Evolutionary conservation across 1,140 invertebrate species (phyloP), one percentile per base, ranked within the genome.

Genomic region (Drosophila arizonae): DNA sequence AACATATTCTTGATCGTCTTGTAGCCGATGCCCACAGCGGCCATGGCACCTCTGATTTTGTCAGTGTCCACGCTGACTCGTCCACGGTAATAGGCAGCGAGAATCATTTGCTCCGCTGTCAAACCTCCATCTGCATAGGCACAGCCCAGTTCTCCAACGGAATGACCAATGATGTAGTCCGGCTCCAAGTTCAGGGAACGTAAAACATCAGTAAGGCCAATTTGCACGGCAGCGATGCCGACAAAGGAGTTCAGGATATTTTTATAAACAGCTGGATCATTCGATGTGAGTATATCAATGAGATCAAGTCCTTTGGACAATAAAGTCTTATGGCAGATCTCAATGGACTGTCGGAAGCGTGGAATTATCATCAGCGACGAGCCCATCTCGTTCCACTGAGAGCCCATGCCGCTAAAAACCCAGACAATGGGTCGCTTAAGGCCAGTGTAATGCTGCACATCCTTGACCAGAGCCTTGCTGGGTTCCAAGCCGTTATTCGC

Each of bases 371-470:
- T 92, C 1, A 94, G 91, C 6, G 93, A 92, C 33, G 93, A 92
- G 17, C 95, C 97, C 96, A 98, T 97, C 51, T 95, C 95, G 28
- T 94, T 90, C 97, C 97, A 98, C 82, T 98, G 97, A 0, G 95
- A 95, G 5, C 97, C 97, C 96, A 98, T 97, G 55, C 97, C 97
- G 70, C 97, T 96, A 92, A 97, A 99, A 9, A 98, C 94, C 92
- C 96, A 97, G 94, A 96, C 97, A 0, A 98, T 92, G 15, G 96
- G 96, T 13, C 72, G 92, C 63, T 93, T 93, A 6, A 93, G 92
- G 0, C 94, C 95, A 0, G 93, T 91, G 86, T 93, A 95, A 89
- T 94, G 93, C 54, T 94, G 92, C 10, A 94, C 91, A 46, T 94
- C 93, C 63, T 91, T 92, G 1, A 90, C 81, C 8, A 93, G 43